phyloP scores from a whole-genome alignment of 2,113 vertebrate species.

The Camelus bactrianus region DNA sequence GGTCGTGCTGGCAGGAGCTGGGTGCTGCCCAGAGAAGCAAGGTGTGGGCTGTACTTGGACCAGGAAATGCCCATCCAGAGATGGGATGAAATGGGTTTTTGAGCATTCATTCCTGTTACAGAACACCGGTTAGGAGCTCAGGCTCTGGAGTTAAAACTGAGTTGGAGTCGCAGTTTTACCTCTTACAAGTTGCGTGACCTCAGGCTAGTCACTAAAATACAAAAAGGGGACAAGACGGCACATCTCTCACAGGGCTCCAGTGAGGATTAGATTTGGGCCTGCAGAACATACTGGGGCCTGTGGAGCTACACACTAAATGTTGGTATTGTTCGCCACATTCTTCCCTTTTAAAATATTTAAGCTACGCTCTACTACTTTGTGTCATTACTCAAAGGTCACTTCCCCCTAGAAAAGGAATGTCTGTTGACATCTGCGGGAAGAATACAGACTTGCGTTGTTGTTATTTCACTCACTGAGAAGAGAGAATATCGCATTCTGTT shows the following conservation, averaged over 20 bases:
- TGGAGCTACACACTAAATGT: background rate
- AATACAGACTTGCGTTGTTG: constrained; percentile 38
- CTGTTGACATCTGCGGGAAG: background rate
- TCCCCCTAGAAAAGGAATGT: background rate
- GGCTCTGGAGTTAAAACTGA: background rate
- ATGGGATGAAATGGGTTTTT: background rate
- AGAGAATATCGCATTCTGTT: background rate
- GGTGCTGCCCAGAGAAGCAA: background rate
- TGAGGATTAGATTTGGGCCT: background rate
- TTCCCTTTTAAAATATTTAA: constrained; percentile 10
- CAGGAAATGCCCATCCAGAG: background rate
- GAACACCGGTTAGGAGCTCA: background rate
- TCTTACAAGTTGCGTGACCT: background rate
- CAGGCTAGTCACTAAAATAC: background rate
- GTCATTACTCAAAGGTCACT: background rate
- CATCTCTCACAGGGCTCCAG: background rate
- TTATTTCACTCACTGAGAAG: background rate
- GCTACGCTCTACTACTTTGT: background rate
- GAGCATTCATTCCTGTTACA: background rate
- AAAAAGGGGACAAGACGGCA: background rate
- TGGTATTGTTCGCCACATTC: background rate
- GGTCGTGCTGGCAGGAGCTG: background rate
- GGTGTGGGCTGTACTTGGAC: background rate
- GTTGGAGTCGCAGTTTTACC: background rate
- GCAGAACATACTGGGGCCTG: background rate